phyloP scores from a whole-genome alignment of 2,888 invertebrate species.

The Ormyrus rosae region DNA sequence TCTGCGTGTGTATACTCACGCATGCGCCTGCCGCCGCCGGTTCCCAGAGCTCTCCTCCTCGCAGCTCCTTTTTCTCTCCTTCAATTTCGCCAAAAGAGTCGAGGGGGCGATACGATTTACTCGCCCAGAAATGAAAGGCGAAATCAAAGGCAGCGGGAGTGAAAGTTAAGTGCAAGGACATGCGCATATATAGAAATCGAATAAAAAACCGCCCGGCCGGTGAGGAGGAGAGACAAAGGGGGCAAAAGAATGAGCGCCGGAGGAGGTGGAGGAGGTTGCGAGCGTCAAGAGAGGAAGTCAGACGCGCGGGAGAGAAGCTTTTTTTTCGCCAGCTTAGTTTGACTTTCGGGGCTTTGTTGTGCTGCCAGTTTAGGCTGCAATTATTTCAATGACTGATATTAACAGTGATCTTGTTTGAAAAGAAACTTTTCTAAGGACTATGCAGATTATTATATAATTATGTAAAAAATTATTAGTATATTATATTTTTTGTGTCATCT shows the following conservation, averaged over 20 bases:
- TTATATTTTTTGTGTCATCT: no score
- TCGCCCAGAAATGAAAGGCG: constrained; percentile 42
- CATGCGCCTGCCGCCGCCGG: not conserved
- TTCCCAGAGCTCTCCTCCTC: constrained; percentile 34
- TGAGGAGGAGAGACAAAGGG: constrained; percentile 34
- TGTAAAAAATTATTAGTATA: no score
- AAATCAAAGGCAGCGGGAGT: constrained; percentile 44
- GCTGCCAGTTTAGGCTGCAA: not conserved
- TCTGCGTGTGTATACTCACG: not conserved
- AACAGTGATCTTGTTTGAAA: not conserved
- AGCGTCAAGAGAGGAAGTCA: constrained; percentile 27
- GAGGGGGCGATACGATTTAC: constrained; percentile 37
- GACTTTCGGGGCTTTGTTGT: not conserved
- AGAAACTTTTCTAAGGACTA: not conserved
- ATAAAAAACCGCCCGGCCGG: constrained; percentile 20
- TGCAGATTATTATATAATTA: not conserved
- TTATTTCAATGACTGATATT: not conserved
- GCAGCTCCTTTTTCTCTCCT: constrained; percentile 7
- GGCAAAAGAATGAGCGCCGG: constrained; percentile 30
- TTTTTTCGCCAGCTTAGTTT: no score
- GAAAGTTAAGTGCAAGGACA: constrained; percentile 56
- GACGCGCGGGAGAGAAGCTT: constrained; percentile 55
- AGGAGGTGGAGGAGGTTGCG: constrained; percentile 25
- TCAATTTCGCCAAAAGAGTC: constrained; percentile 46
- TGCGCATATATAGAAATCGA: constrained; percentile 38